These are phyloP conservation scores for Teleopsis dalmanni DNA, from an alignment of 1,140 invertebrate genomes.

Conservation along the genomic window DNA sequence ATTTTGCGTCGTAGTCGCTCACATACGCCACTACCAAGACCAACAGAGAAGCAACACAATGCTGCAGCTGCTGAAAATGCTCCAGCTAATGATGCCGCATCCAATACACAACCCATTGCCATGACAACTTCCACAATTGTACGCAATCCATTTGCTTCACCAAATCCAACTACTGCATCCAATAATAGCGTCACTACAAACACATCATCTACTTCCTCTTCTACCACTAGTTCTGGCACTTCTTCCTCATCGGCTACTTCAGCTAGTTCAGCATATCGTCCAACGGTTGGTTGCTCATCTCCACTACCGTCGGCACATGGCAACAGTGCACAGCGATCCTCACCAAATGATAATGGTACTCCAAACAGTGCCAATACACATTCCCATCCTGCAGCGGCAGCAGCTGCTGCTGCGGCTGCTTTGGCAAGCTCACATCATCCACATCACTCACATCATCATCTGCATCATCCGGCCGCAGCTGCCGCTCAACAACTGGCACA, in stretches of 20 bases:
- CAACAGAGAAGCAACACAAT: background rate
- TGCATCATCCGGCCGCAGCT: conserved; percentile 23
- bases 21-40: background rate
- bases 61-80: background rate
- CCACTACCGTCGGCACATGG: conserved; percentile 16
- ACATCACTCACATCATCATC: conserved; percentile 25
- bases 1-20: background rate
- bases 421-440: conserved; percentile 14
- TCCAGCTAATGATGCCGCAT: background rate
- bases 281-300: conserved; percentile 17
- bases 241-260: background rate
- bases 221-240: conserved; percentile 4
- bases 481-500: conserved; percentile 38
- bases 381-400: conserved; percentile 19
- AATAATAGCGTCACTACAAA: background rate
- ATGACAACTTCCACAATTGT: conserved; percentile 40
- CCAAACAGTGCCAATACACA: conserved; percentile 19
- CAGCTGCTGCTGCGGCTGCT: conserved; percentile 19
- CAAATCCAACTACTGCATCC: conserved; percentile 23
- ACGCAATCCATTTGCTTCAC: conserved; percentile 38
- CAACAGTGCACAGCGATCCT: conserved; percentile 21
- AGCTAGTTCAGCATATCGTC: conserved; percentile 10
- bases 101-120: conserved; percentile 27
- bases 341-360: conserved; percentile 15
- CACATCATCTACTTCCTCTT: conserved; percentile 3